A percentile compares a stretch with the other conserved stretches of the same genome.
Conservation (phyloP, 2,888 invertebrate genomes). For the Mesodorylaimus sp. region DNA sequence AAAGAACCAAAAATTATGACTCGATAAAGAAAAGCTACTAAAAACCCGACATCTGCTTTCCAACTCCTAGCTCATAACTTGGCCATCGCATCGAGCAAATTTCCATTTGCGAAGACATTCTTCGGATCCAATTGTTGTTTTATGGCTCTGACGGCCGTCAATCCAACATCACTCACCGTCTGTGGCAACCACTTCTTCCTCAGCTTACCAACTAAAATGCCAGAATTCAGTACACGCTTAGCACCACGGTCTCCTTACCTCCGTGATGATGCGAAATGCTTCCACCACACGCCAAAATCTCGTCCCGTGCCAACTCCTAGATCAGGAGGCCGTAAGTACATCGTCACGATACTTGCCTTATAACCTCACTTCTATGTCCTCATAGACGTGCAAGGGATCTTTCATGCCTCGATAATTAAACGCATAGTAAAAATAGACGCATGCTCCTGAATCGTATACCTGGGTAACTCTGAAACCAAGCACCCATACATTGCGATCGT, state of each 20-base stretch:
- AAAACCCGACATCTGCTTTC: too few species aligned
- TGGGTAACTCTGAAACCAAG: constrained; percentile 53
- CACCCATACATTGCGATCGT: background rate
- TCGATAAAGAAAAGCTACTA: too few species aligned
- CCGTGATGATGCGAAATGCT: constrained; percentile 93
- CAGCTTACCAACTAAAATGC: constrained; percentile 63
- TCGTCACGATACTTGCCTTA: background rate
- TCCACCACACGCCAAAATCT: constrained; percentile 71
- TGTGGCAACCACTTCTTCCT: constrained; percentile 65
- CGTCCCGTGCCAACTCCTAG: constrained; percentile 59
- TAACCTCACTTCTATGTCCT: constrained; percentile 51
- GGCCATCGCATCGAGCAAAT: constrained; percentile 48
- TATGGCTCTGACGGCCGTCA: constrained; percentile 55
- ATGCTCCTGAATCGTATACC: constrained; percentile 89
- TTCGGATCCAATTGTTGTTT: constrained; percentile 75
- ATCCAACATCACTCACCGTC: constrained; percentile 63
- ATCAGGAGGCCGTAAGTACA: constrained; percentile 10
- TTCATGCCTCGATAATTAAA: constrained; percentile 44
- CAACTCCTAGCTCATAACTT: too few species aligned
- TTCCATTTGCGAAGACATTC: constrained; percentile 77
- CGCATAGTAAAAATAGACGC: constrained; percentile 83
- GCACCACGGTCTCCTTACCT: constrained; percentile 13
- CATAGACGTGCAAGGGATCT: constrained; percentile 60
- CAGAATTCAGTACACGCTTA: too few species aligned
- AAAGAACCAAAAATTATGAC: too few species aligned